phyloP scores from a whole-genome alignment of 2,888 invertebrate species.

The Platycnemis pennipes region DNA sequence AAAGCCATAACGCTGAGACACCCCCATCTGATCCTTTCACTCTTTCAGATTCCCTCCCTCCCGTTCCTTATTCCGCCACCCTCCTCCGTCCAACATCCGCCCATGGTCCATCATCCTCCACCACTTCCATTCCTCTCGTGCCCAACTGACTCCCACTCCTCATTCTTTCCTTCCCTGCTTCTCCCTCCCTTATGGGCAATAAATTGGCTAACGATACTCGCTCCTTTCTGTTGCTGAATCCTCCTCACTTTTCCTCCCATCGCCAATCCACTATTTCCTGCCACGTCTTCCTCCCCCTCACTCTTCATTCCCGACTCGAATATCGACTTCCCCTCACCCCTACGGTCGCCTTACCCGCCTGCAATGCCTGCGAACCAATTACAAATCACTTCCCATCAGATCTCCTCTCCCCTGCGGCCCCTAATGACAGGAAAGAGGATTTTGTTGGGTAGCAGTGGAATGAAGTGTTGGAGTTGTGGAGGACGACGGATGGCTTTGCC shows the following conservation, averaged over 20 bases:
- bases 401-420: background rate
- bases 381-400: background rate
- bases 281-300: background rate
- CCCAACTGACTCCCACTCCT: background rate
- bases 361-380: conserved; percentile 16
- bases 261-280: background rate
- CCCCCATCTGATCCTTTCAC: background rate
- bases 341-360: background rate
- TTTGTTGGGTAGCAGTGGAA: background rate
- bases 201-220: conserved; percentile 34
- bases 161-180: background rate
- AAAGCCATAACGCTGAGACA: background rate
- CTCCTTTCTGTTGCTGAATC: conserved; percentile 39
- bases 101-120: background rate
- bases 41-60: background rate
- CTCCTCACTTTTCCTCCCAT: background rate
- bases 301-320: background rate
- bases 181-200: conserved; percentile 5
- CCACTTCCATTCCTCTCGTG: background rate
- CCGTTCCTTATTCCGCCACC: background rate
- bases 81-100: background rate
- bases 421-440: background rate
- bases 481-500: background rate
- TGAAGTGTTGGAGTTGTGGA: background rate
- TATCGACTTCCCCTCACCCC: background rate